Percentiles rank a stretch among this genome's conserved stretches.
Evolutionary conservation across 30 jellyfish, hydroid and myxozoan genomes (phyloP).

Genomic region (Hydractinia echinata): DNA sequence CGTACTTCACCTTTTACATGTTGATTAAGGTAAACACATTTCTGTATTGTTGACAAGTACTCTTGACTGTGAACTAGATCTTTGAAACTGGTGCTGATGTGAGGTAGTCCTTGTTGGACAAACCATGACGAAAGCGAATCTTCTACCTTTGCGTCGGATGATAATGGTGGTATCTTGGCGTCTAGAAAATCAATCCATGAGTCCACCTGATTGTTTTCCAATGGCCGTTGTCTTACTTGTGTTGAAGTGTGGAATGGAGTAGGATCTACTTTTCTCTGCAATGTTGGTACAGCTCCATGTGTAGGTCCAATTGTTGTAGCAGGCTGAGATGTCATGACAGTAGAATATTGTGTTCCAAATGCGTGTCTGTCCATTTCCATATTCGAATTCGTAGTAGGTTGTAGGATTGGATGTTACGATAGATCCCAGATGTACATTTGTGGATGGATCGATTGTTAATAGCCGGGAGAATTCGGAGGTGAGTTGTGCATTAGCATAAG

Average conservation of each 20-base stretch:
- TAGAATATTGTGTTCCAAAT: no score
- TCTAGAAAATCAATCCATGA: not conserved
- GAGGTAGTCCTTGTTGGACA: constrained; percentile 14
- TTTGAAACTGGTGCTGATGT: not conserved
- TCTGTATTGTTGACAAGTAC: not conserved
- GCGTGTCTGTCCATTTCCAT: no score
- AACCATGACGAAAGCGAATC: not conserved
- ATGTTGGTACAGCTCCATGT: not conserved
- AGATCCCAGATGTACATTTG: no score
- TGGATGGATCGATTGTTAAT: not conserved
- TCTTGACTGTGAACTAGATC: constrained; percentile 1
- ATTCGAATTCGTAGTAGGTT: no score
- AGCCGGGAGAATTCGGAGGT: not conserved
- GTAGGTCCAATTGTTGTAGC: not conserved
- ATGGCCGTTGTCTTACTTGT: not conserved
- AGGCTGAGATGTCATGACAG: no score
- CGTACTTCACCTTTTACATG: not conserved
- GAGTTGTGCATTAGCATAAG: not conserved
- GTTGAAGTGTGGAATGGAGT: not conserved
- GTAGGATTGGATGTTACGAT: no score
- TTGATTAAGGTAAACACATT: not conserved
- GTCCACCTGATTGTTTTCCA: not conserved
- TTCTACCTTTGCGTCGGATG: not conserved
- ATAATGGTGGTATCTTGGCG: not conserved
- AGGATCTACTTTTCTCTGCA: not conserved